Percentiles rank a stretch among this genome's conserved stretches.
Conservation (phyloP, 1,140 invertebrate genomes). For the Apis mellifera region Amel_HAv3.1 CM009945.2:5082501-5083000, state of each 20-base stretch:
- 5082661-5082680: conserved; percentile 50
- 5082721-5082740: conserved; percentile 71
- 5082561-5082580: conserved; percentile 89
- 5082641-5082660: conserved; percentile 70
- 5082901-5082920: too few relatives aligned
- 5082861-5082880: too few relatives aligned
- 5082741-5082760: too few relatives aligned
- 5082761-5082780: too few relatives aligned
- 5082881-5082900: too few relatives aligned
- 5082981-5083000: too few relatives aligned
- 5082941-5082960: too few relatives aligned
- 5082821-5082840: too few relatives aligned
- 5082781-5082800: background rate
- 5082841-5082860: too few relatives aligned
- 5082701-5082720: conserved; percentile 76
- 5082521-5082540: conserved; percentile 88
- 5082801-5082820: too few relatives aligned
- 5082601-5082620: conserved; percentile 75
- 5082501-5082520: conserved; percentile 69
- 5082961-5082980: too few relatives aligned
- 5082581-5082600: conserved; percentile 86
- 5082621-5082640: conserved; percentile 78
- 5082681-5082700: conserved; percentile 70
- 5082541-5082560: conserved; percentile 86
- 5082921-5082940: too few relatives aligned